phyloP scores from a whole-genome alignment of 2,888 invertebrate species.

The Trimorus sp. region DNA sequence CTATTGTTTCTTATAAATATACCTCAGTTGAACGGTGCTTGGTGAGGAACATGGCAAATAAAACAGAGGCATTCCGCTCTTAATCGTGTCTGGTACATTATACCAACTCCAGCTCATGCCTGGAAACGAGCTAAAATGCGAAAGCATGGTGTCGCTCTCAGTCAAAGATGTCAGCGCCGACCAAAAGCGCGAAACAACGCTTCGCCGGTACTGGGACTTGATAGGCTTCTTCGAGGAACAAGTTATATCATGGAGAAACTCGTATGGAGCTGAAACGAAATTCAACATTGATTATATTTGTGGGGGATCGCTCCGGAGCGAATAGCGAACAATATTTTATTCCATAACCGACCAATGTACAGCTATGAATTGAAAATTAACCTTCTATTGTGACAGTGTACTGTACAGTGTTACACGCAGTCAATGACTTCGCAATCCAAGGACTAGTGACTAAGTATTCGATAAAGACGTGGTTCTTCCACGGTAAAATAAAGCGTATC shows the following conservation, averaged over 20 bases:
- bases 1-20: slow-evolving; percentile 15
- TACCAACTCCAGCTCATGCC: slow-evolving; percentile 84
- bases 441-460: slow-evolving; percentile 85
- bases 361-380: not conserved
- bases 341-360: too few relatives aligned
- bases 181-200: slow-evolving; percentile 87
- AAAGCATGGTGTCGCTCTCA: slow-evolving; percentile 86
- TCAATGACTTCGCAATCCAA: slow-evolving; percentile 83
- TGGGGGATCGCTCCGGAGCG: too few relatives aligned
- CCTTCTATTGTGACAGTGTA: slow-evolving; percentile 81
- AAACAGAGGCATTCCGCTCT: slow-evolving; percentile 88
- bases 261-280: slow-evolving; percentile 84
- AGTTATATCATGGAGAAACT: slow-evolving; percentile 89
- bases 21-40: slow-evolving; percentile 77
- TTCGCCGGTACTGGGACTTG: slow-evolving; percentile 86
- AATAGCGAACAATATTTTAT: too few relatives aligned
- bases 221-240: slow-evolving; percentile 85
- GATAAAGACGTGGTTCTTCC: slow-evolving; percentile 88
- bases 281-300: too few relatives aligned
- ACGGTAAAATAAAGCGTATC: slow-evolving; percentile 86
- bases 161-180: slow-evolving; percentile 85
- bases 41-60: slow-evolving; percentile 82
- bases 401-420: slow-evolving; percentile 79
- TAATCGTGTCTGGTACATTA: slow-evolving; percentile 87
- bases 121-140: slow-evolving; percentile 88